Evolutionary conservation across 1,140 invertebrate species (phyloP).

Genomic region (Lasioglossum baleicum): DNA sequence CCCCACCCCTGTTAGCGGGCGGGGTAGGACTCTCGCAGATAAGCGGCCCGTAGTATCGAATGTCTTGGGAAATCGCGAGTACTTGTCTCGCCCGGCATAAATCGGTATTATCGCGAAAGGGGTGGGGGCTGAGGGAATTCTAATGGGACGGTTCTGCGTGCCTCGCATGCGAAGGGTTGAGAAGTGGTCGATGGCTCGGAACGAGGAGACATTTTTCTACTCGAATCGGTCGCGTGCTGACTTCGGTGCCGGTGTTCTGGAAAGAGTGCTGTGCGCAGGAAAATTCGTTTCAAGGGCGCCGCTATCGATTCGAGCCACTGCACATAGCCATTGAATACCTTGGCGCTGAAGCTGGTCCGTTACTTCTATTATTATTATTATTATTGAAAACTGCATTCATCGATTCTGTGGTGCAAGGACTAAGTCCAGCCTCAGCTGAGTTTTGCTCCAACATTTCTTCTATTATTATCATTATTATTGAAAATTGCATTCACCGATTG

Average conservation of each 20-base stretch:
- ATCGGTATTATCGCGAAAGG: conserved; percentile 20
- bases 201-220: not conserved
- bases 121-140: not conserved
- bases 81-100: not conserved
- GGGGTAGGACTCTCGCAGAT: conserved; percentile 1
- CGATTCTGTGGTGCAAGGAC: too few species aligned
- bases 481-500: too few species aligned
- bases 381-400: too few species aligned
- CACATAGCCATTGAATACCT: too few species aligned
- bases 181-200: not conserved
- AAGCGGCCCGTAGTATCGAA: conserved; percentile 18
- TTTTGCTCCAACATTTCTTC: too few species aligned
- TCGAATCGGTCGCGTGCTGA: not conserved
- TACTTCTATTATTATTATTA: too few species aligned
- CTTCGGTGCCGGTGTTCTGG: not conserved
- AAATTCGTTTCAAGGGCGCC: too few species aligned
- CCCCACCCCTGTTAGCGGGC: not conserved
- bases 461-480: too few species aligned
- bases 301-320: too few species aligned
- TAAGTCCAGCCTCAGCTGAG: too few species aligned
- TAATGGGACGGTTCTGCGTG: not conserved
- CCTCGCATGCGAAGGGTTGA: not conserved
- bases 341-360: too few species aligned
- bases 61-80: conserved; percentile 15
- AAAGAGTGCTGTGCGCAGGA: not conserved